A percentile compares a stretch with the other conserved stretches of the same genome.
Evolutionary conservation across 2,888 invertebrate species (phyloP).

Genomic region (Chirona hameri): DNA sequence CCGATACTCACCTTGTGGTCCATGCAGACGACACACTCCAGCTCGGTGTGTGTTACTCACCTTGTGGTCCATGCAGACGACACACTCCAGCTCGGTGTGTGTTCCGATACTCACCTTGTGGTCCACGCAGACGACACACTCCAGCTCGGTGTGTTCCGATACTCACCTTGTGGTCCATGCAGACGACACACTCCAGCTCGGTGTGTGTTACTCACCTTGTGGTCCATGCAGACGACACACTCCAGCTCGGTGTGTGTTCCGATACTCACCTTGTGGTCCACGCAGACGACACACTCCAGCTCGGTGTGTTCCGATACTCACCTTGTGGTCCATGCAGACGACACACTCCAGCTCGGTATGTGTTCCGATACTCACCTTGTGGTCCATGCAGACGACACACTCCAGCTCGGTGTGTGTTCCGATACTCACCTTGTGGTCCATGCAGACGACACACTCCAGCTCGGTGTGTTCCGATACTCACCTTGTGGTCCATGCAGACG

Average conservation of each 20-base stretch:
- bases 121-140: slow-evolving; percentile 84
- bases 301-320: slow-evolving; percentile 49
- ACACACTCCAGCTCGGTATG: slow-evolving; percentile 65
- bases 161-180: slow-evolving; percentile 68
- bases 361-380: slow-evolving; percentile 53
- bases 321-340: slow-evolving; percentile 71
- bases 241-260: slow-evolving; percentile 53
- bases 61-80: slow-evolving; percentile 72
- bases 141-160: slow-evolving; percentile 50
- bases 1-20: slow-evolving; percentile 59
- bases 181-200: slow-evolving; percentile 74
- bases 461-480: slow-evolving; percentile 49
- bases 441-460: slow-evolving; percentile 77
- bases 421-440: slow-evolving; percentile 64
- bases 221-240: slow-evolving; percentile 81
- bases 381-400: slow-evolving; percentile 81
- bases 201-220: slow-evolving; percentile 53
- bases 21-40: slow-evolving; percentile 82
- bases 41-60: slow-evolving; percentile 53
- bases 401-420: slow-evolving; percentile 53
- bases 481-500: slow-evolving; percentile 71
- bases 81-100: slow-evolving; percentile 63
- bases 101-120: slow-evolving; percentile 53
- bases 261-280: slow-evolving; percentile 64
- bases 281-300: slow-evolving; percentile 77